Evolutionary conservation across 2,113 vertebrate species (phyloP).

Genomic region (Periophthalmus modestus): DNA sequence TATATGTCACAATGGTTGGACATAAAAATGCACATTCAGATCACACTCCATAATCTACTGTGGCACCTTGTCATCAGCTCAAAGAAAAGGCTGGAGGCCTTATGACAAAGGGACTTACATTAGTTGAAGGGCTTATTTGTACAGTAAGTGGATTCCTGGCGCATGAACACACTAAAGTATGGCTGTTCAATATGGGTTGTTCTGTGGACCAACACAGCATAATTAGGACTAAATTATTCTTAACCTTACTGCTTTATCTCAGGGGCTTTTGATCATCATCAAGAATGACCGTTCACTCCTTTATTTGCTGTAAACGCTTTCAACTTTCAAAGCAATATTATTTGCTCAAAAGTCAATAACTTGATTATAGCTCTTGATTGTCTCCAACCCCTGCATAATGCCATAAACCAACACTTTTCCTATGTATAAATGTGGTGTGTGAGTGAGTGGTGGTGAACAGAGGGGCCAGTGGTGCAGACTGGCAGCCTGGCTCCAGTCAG

Average conservation of each 20-base stretch:
- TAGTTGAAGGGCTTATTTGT: not conserved
- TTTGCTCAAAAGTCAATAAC: no score
- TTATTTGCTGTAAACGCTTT: no score
- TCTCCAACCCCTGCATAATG: no score
- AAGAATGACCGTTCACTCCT: no score
- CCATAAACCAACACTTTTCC: no score
- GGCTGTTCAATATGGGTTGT: not conserved
- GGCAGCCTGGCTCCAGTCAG: no score
- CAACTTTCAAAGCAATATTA: no score
- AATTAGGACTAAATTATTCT: not conserved
- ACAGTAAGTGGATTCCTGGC: not conserved
- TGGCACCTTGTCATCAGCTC: not conserved
- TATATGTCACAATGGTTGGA: not conserved
- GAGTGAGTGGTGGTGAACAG: not conserved
- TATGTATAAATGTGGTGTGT: no score
- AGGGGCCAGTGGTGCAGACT: no score
- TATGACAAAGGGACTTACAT: constrained; percentile 1
- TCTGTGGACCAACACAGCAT: not conserved
- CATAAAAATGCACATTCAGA: not conserved
- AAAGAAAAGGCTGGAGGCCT: not conserved
- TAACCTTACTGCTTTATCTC: no score
- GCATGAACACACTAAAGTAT: not conserved
- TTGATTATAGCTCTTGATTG: no score
- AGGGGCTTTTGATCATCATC: no score
- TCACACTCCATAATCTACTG: not conserved